Conservation (phyloP, 2,888 invertebrate species). For the Archips xylosteana region DNA sequence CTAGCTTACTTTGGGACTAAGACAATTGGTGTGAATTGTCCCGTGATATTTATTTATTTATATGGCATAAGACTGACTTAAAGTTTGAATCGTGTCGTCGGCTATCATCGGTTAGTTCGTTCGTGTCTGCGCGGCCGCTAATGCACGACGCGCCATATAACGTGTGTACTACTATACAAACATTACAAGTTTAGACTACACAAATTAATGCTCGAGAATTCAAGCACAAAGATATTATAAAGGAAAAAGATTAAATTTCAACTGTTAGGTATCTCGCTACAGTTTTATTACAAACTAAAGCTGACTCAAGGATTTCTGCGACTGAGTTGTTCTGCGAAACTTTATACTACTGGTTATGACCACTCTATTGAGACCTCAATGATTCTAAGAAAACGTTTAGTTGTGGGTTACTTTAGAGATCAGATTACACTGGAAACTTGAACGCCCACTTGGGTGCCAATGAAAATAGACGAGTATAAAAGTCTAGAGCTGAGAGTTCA, state of each 20-base stretch:
- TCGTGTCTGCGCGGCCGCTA: no score
- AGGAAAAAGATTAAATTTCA: background rate
- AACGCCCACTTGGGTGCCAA: slow-evolving; percentile 20
- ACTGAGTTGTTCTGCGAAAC: background rate
- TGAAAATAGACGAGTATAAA: background rate
- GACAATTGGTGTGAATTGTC: no score
- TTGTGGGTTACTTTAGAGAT: background rate
- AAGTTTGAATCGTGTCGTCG: no score
- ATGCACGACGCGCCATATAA: no score
- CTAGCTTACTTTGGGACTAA: no score
- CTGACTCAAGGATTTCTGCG: background rate
- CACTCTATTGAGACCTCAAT: slow-evolving; percentile 3
- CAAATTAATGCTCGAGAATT: background rate
- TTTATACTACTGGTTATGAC: background rate
- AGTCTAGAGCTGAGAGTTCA: slow-evolving; percentile 11
- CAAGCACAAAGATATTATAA: background rate
- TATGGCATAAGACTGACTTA: no score
- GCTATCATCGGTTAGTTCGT: no score
- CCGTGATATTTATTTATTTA: no score
- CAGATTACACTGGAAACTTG: slow-evolving; percentile 1
- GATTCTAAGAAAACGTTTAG: background rate
- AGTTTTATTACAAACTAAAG: background rate
- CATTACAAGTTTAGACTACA: background rate
- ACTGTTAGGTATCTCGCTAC: background rate
- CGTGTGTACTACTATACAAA: no score